A percentile compares a stretch with the other conserved stretches of the same genome.
These are phyloP conservation scores for Hypsibius dujardini DNA, from an alignment of 1,140 invertebrate genomes.

Conservation along the genomic window DNA sequence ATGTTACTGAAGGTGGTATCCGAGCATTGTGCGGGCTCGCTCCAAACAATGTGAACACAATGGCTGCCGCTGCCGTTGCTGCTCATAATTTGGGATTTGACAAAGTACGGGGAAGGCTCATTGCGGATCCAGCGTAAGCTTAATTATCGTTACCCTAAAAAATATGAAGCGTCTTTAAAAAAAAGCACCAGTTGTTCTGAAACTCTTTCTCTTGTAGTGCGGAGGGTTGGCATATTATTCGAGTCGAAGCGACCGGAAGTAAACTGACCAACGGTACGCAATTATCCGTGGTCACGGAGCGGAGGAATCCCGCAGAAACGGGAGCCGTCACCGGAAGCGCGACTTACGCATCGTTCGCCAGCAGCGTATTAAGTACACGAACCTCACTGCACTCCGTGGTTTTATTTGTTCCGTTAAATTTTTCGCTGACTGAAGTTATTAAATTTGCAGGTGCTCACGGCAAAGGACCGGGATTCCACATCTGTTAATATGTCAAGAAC, in stretches of 20 bases:
- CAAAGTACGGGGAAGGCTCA: slow-evolving; percentile 36
- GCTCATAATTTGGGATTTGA: slow-evolving; percentile 46
- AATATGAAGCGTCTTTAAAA: slow-evolving; percentile 18
- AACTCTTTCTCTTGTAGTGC: slow-evolving; percentile 30
- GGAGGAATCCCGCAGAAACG: slow-evolving; percentile 40
- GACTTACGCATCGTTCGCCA: slow-evolving; percentile 41
- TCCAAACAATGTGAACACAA: slow-evolving; percentile 46
- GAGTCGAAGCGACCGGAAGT: slow-evolving; percentile 40
- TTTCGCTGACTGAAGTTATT: slow-evolving; percentile 17
- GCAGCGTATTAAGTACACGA: slow-evolving; percentile 34
- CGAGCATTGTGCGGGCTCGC: slow-evolving; percentile 40
- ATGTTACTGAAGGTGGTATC: slow-evolving; percentile 35
- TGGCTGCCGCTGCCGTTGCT: slow-evolving; percentile 42
- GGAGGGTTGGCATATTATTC: slow-evolving; percentile 41
- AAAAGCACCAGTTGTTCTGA: background rate
- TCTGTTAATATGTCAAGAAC: slow-evolving; percentile 34
- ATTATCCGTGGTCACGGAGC: slow-evolving; percentile 38
- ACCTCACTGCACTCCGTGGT: too few species aligned
- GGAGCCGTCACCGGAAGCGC: slow-evolving; percentile 41
- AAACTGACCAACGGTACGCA: slow-evolving; percentile 30
- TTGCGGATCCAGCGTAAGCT: slow-evolving; percentile 40
- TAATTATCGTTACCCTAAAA: background rate
- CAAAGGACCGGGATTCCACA: slow-evolving; percentile 34
- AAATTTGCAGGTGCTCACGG: slow-evolving; percentile 27
- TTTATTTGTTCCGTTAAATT: too few species aligned